Evolutionary conservation across 2,797 vertebrate species (phyloP), one percentile per base, ranked within the genome.

Genomic region (Urocyon cinereoargenteus): DNA sequence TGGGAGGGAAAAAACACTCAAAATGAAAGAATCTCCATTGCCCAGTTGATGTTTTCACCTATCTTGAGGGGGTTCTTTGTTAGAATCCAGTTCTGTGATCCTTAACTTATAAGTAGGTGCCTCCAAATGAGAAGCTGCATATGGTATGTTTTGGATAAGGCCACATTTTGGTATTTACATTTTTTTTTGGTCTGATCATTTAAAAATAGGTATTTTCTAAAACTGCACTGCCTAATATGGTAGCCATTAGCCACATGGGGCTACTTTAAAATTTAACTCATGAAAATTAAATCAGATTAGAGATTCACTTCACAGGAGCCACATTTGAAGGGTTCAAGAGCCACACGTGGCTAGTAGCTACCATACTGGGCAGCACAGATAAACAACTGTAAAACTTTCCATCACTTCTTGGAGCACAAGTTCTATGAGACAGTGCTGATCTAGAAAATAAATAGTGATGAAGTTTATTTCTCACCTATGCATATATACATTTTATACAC

Each of bases 271-370:
- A 49, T 22, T 75, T 85, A 88, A 82, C 49, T 84, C 85, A 45
- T 94, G 77, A 57, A 84, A 84, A 90, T 75, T 19, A 73, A 90
- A n/a, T 86, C 26, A 12, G 88, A 9, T 92, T n/a, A 95, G 57
- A 77, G 40, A 24, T 72, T 36, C 26, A 18, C n/a, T 10, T 51
- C 8, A 55, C 3, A 4, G 49, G 1, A 77, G 55, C 8, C 19
- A 26, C 73, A 51, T 22, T 49, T 21, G n/a, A 31, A 66, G 11
- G 45, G 68, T 2, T 34, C 31, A 61, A 40, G 2, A 36, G 72
- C 72, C 22, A 31, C 49, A 15, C 1, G 6, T 81, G 40, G 36
- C 1, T 3, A 57, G 36, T 0, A 0, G 36, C 26, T 15, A 24
- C 82, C 0, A 2, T 24, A n/a, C 21, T 5, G 6, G 49, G 73